These are phyloP conservation scores for Microtus montanus DNA, from an alignment of 2,113 vertebrate genomes.

Conservation along the genomic window DNA sequence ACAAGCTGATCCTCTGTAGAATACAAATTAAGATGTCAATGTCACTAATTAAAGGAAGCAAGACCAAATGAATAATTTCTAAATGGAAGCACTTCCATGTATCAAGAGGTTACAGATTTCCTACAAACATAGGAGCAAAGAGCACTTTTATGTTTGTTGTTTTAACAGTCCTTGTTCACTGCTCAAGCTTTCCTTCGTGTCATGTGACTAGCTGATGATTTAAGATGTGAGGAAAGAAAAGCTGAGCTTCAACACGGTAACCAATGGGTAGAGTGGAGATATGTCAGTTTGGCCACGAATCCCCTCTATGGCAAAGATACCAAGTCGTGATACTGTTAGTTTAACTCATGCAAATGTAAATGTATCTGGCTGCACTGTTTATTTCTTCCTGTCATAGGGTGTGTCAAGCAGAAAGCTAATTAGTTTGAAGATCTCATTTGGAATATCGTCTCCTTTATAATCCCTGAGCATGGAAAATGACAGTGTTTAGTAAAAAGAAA, in stretches of 20 bases:
- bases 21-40: neutral
- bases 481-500: constrained; percentile 61
- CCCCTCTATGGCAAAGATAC: constrained; percentile 1
- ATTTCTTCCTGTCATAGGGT: constrained; percentile 57
- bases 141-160: neutral
- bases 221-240: constrained; percentile 29
- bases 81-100: neutral
- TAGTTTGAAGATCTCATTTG: constrained; percentile 75
- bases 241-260: neutral
- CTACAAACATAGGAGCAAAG: neutral
- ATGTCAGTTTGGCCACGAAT: neutral
- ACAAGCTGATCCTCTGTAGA: neutral
- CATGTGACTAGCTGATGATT: neutral
- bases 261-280: neutral
- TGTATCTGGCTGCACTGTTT: constrained; percentile 56
- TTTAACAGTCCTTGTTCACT: neutral
- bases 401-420: constrained; percentile 67
- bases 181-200: constrained; percentile 12
- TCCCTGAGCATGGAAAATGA: constrained; percentile 25
- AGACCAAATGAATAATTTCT: neutral
- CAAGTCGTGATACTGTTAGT: constrained; percentile 43
- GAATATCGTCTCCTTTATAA: constrained; percentile 55
- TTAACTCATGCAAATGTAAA: constrained; percentile 49
- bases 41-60: neutral
- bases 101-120: neutral